These are phyloP conservation scores for Plumapathes pennacea DNA, from an alignment of 92 coral and sea anemone genomes.

Conservation along the genomic window DNA sequence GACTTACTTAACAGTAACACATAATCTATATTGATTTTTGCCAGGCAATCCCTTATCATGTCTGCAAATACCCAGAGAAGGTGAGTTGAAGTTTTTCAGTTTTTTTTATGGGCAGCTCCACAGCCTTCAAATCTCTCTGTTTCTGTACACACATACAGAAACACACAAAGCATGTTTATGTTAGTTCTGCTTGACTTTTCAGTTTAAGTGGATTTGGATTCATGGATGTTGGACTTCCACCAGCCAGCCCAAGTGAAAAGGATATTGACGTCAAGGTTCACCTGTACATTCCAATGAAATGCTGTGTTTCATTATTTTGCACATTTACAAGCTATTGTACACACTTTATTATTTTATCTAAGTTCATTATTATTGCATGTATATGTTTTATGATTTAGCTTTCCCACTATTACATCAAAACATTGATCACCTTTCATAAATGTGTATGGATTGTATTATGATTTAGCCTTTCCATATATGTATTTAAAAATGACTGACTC, in stretches of 20 bases:
- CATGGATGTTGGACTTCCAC: conserved; percentile 97
- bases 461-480: too few relatives aligned
- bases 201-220: conserved; percentile 85
- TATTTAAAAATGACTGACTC: too few relatives aligned
- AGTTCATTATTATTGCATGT: background rate
- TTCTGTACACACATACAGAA: too few relatives aligned
- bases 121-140: background rate
- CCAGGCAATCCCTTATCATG: conserved; percentile 88
- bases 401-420: too few relatives aligned
- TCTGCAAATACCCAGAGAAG: conserved; percentile 80
- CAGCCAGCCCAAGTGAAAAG: conserved; percentile 98
- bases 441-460: too few relatives aligned
- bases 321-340: too few relatives aligned
- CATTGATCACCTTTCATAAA: too few relatives aligned
- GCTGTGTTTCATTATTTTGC: too few relatives aligned
- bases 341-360: background rate
- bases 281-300: too few relatives aligned
- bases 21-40: too few relatives aligned
- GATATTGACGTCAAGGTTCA: conserved; percentile 89
- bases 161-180: background rate
- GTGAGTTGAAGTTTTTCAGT: conserved; percentile 21
- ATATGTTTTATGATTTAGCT: too few relatives aligned
- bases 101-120: background rate
- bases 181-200: background rate
- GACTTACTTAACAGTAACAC: too few relatives aligned